Evolutionary conservation across 2,113 vertebrate species (phyloP).

Genomic region (Heliornis fulica): DNA sequence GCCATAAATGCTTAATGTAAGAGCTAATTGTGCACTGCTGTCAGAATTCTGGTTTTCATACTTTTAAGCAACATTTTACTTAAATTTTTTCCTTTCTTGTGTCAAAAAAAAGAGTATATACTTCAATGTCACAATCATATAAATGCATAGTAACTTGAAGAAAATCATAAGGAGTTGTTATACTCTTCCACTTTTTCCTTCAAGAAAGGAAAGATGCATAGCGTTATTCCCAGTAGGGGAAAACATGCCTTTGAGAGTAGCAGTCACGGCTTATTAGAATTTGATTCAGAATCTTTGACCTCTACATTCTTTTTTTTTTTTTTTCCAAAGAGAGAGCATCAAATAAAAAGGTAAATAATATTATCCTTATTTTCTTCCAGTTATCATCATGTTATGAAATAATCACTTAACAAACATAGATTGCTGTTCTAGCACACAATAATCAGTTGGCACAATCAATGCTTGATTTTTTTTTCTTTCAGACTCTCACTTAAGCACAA

Average conservation of each 20-base stretch:
- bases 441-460: background rate
- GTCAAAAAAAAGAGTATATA: conserved; percentile 64
- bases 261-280: background rate
- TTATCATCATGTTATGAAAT: background rate
- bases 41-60: conserved; percentile 69
- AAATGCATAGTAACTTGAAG: conserved; percentile 48
- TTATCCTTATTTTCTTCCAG: background rate
- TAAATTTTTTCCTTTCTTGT: conserved; percentile 49
- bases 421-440: background rate
- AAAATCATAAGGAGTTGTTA: conserved; percentile 22
- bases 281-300: background rate
- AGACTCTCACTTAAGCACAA: background rate
- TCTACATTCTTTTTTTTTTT: background rate
- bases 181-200: background rate
- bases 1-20: conserved; percentile 74
- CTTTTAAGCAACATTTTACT: conserved; percentile 68
- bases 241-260: background rate
- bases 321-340: background rate
- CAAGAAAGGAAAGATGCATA: background rate
- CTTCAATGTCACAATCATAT: conserved; percentile 68
- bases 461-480: background rate
- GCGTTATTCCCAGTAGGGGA: background rate
- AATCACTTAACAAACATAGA: background rate
- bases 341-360: background rate
- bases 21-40: conserved; percentile 68